Conservation (phyloP, 2,888 invertebrate genomes). For the Spodoptera exigua region DNA sequence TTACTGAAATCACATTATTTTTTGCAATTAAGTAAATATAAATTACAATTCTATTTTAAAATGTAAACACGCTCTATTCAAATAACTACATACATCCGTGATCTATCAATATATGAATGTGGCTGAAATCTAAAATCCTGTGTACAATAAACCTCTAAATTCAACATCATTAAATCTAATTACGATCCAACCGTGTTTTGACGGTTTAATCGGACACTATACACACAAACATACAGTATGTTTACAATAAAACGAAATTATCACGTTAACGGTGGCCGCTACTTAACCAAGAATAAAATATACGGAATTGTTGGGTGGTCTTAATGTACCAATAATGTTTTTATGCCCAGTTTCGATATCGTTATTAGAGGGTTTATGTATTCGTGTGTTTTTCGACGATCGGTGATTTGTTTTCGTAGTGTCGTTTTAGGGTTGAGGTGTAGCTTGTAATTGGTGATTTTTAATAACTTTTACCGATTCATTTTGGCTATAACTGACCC, state of each 20-base stretch:
- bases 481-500: too few species aligned
- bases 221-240: slow-evolving; percentile 40
- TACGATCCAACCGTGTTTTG: slow-evolving; percentile 50
- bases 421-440: slow-evolving; percentile 4
- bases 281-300: slow-evolving; percentile 43
- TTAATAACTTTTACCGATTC: too few species aligned
- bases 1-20: too few species aligned
- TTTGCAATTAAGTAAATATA: too few species aligned
- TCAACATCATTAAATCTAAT: slow-evolving; percentile 56
- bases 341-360: slow-evolving; percentile 32
- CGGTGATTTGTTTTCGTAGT: slow-evolving; percentile 22
- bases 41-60: too few species aligned
- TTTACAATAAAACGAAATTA: slow-evolving; percentile 51
- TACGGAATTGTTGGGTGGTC: slow-evolving; percentile 45
- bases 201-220: slow-evolving; percentile 49
- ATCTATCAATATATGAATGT: background rate
- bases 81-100: too few species aligned
- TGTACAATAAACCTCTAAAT: slow-evolving; percentile 34
- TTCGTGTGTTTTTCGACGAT: slow-evolving; percentile 10
- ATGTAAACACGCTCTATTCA: too few species aligned
- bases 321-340: slow-evolving; percentile 37
- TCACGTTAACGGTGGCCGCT: slow-evolving; percentile 47
- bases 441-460: too few species aligned
- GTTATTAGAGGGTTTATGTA: slow-evolving; percentile 30
- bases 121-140: slow-evolving; percentile 36